Evolutionary conservation across 2,797 vertebrate species (phyloP).

Genomic region (Cottoperca gobio): DNA sequence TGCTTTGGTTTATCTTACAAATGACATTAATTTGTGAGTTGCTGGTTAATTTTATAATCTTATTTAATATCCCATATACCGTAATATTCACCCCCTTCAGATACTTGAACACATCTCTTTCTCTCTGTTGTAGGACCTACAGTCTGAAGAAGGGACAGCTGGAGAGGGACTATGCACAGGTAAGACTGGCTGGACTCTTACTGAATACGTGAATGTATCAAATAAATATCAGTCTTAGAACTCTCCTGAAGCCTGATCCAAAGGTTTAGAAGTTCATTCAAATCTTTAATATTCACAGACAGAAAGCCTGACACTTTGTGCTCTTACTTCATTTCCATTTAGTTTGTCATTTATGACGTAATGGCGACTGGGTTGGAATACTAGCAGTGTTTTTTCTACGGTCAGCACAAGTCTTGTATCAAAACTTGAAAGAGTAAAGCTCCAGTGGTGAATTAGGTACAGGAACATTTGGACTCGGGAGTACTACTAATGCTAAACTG

Average conservation of each 20-base stretch:
- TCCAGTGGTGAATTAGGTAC: not conserved
- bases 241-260: not conserved
- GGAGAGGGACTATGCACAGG: slow-evolving; percentile 97
- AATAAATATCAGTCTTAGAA: not conserved
- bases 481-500: not conserved
- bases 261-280: not conserved
- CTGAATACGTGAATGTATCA: not conserved
- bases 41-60: not conserved
- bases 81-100: not conserved
- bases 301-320: not conserved
- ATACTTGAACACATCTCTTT: slow-evolving; percentile 19
- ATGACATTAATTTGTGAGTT: not conserved
- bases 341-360: not conserved
- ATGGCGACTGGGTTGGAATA: not conserved
- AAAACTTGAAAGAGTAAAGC: not conserved
- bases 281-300: not conserved
- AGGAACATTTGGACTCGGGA: not conserved
- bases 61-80: not conserved
- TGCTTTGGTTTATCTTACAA: not conserved
- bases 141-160: slow-evolving; percentile 97
- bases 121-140: slow-evolving; percentile 88
- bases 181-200: slow-evolving; percentile 62
- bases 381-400: not conserved
- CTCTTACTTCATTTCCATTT: not conserved
- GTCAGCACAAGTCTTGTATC: not conserved